A percentile compares a stretch with the other conserved stretches of the same genome.
phyloP scores from a whole-genome alignment of 2,113 vertebrate genomes.

The Atlantisia rogersi region DNA sequence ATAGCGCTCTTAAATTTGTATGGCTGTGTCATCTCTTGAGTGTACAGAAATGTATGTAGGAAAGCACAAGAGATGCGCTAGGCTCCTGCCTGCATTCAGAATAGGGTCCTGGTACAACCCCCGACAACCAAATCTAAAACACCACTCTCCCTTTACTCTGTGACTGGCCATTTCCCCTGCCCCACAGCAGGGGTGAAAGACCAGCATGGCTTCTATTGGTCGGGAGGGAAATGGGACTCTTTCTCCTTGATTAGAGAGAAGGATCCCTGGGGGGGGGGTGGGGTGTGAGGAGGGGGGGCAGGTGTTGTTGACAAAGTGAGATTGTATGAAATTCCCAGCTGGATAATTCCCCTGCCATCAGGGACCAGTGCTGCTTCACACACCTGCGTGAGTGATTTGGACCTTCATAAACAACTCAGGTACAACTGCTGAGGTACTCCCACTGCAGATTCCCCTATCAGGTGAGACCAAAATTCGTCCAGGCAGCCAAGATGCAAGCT shows the following conservation, averaged over 20 bases:
- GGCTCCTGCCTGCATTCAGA: background rate
- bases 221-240: background rate
- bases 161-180: background rate
- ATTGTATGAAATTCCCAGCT: background rate
- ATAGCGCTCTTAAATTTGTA: background rate
- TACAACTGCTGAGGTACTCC: background rate
- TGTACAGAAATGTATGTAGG: background rate
- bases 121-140: background rate
- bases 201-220: rapidly evolving
- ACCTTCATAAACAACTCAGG: background rate
- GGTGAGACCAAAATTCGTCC: background rate
- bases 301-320: background rate
- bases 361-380: background rate
- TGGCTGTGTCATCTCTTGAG: background rate
- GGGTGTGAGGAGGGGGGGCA: background rate
- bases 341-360: background rate
- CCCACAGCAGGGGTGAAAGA: background rate
- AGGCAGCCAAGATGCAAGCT: background rate
- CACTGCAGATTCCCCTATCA: background rate
- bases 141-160: background rate
- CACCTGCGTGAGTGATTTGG: background rate
- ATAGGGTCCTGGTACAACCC: background rate
- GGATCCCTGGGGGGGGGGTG: background rate
- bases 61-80: background rate
- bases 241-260: background rate